Base-by-base conservation (phyloP, 2,797 vertebrate genomes). In the Enteromius mattozi region DNA sequence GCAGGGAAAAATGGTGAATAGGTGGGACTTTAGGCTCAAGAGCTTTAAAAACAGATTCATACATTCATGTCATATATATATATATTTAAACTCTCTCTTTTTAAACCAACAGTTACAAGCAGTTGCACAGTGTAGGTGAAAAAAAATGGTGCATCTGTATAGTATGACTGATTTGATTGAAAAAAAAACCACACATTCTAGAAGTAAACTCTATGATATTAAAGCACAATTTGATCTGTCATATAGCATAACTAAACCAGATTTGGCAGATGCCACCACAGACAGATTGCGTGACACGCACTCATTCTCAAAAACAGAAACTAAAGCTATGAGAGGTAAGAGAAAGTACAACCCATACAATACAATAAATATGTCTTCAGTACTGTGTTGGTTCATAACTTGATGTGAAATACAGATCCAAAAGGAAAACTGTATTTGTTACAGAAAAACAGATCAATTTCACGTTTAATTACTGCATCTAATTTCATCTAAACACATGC, bases 1-100 rank as follows among this genome's bases (percentile, higher is more conserved):
- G 85, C 27, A 79, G 83, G 88, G 33, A 42, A 17, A 85, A 1
- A 45, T n/a, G 3, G 47, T 65, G 33, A 47, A 45, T 27, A 13
- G 16, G 76, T 45, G 27, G n/a, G 56, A 59, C 42, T 45, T 61
- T 27, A 19, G 33, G 3, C 59, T 76, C 19, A 42, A 42, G 21
- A 56, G 7, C 33, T 35, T 37, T 56, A 21, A 35, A 77, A 76
- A 56, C 16, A 33, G 33, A 12, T 51, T 51, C 33, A 0, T 35
- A 42, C 13, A 40, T 77, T 61, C 35, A 40, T 13, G 6, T 37
- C 0, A 37, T 40, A 40, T 40, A 40, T 40, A 40, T 37, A 6
- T 8, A 40, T 14, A 61, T 9, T 56, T 6, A 71, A 8, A 72
- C 2, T 2, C 2, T 19, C 0, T 19, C 16, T 12, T 19, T 0